Evolutionary conservation across 2,888 invertebrate genomes (phyloP).

Genomic region (Troides helena): DNA sequence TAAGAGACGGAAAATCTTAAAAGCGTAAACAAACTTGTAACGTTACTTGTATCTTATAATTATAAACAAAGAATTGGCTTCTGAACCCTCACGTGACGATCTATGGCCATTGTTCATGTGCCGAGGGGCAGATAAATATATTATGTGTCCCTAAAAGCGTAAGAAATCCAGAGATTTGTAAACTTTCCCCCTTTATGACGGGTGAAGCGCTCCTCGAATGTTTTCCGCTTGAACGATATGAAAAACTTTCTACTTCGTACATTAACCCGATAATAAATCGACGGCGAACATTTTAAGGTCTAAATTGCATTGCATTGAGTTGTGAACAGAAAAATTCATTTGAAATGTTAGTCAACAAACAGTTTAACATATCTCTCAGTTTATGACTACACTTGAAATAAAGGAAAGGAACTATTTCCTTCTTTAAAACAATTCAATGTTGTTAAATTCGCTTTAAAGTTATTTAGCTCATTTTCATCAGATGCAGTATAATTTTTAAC

Average conservation of each 20-base stretch:
- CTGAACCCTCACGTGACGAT: slow-evolving; percentile 64
- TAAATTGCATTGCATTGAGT: slow-evolving; percentile 34
- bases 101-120: slow-evolving; percentile 71
- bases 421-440: slow-evolving; percentile 46
- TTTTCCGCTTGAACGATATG: slow-evolving; percentile 72
- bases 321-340: slow-evolving; percentile 58
- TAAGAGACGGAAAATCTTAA: slow-evolving; percentile 3
- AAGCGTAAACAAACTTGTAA: slow-evolving; percentile 8
- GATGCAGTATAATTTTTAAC: not conserved
- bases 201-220: slow-evolving; percentile 69
- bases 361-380: slow-evolving; percentile 71
- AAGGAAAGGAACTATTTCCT: slow-evolving; percentile 63
- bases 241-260: slow-evolving; percentile 60
- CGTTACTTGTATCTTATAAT: slow-evolving; percentile 25
- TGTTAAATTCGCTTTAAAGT: slow-evolving; percentile 22
- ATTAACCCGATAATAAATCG: slow-evolving; percentile 42
- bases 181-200: slow-evolving; percentile 78
- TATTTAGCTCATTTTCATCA: not conserved
- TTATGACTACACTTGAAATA: slow-evolving; percentile 62
- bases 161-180: slow-evolving; percentile 78
- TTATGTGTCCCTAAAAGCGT: slow-evolving; percentile 75
- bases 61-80: slow-evolving; percentile 47
- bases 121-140: slow-evolving; percentile 78
- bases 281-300: slow-evolving; percentile 35
- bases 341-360: slow-evolving; percentile 60